Conservation (phyloP, 2,888 invertebrate species). For the Drosophila multiciliata region DNA sequence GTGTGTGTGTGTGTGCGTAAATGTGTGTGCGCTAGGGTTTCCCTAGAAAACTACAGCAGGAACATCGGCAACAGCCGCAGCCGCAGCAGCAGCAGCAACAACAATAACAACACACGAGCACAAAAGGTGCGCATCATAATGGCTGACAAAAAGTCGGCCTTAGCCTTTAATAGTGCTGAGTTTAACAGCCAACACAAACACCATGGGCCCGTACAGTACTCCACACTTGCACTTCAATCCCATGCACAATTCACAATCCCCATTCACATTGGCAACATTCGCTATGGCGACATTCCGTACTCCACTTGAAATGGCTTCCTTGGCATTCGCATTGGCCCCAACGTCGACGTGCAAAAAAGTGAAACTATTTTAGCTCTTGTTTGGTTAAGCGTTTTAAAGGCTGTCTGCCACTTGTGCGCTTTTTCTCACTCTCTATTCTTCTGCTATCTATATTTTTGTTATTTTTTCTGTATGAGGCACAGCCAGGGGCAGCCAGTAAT, state of each 20-base stretch:
- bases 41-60: slow-evolving; percentile 74
- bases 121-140: slow-evolving; percentile 79
- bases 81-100: slow-evolving; percentile 22
- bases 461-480: slow-evolving; percentile 1
- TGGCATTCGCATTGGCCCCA: slow-evolving; percentile 63
- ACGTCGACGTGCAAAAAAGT: slow-evolving; percentile 52
- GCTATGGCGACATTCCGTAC: slow-evolving; percentile 71
- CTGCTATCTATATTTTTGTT: neutral
- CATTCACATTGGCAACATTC: slow-evolving; percentile 40
- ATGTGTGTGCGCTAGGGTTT: slow-evolving; percentile 62
- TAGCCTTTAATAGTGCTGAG: slow-evolving; percentile 79
- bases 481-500: slow-evolving; percentile 12
- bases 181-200: slow-evolving; percentile 80
- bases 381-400: slow-evolving; percentile 79
- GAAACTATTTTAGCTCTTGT: slow-evolving; percentile 73
- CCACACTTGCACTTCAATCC: slow-evolving; percentile 23
- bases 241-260: slow-evolving; percentile 24
- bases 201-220: slow-evolving; percentile 48
- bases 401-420: slow-evolving; percentile 54
- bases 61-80: slow-evolving; percentile 26
- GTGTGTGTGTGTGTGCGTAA: slow-evolving; percentile 36
- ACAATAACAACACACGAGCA: slow-evolving; percentile 47
- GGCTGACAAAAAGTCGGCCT: slow-evolving; percentile 81
- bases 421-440: slow-evolving; percentile 8
- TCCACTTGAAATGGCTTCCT: slow-evolving; percentile 67